Conservation (phyloP, 2,797 vertebrate genomes). For the Caiman crocodilus region DNA sequence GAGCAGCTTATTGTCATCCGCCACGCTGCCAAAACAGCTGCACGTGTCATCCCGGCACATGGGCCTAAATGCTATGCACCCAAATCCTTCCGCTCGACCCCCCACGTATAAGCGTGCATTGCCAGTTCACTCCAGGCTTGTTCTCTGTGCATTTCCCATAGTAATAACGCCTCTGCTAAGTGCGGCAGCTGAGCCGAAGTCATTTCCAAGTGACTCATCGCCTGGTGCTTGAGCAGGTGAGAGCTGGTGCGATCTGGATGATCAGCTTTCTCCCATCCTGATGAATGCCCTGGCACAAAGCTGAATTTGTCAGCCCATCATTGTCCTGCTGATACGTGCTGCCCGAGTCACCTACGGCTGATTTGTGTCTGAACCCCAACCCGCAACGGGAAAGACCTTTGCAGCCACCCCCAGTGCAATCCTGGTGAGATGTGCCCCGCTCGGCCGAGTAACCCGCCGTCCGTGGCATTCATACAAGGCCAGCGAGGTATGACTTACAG, state of each 20-base stretch:
- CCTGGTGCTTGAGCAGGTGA: constrained; percentile 15
- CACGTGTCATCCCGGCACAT: accelerated
- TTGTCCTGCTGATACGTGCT: not conserved
- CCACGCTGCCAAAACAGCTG: accelerated
- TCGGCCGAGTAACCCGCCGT: not conserved
- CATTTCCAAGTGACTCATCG: constrained; percentile 9
- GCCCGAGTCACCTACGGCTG: not conserved
- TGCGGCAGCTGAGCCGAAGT: not conserved
- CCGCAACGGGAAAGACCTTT: not conserved
- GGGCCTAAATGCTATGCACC: accelerated
- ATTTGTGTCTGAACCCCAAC: not conserved
- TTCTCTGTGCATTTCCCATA: not conserved
- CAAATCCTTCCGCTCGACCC: not conserved
- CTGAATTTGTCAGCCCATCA: not conserved
- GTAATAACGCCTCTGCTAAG: accelerated
- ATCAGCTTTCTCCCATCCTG: constrained; percentile 15
- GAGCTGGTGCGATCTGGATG: not conserved
- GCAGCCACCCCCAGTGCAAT: not conserved
- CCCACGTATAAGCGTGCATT: not conserved
- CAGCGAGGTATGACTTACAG: not conserved
- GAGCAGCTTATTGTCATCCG: not conserved
- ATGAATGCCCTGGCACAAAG: not conserved
- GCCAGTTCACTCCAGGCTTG: accelerated
- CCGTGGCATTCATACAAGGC: not conserved
- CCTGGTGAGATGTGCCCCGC: not conserved